Evolutionary conservation across 2,888 invertebrate species (phyloP), one percentile per base, ranked within the genome.

Genomic region (Microctonus aethiopoides): DNA sequence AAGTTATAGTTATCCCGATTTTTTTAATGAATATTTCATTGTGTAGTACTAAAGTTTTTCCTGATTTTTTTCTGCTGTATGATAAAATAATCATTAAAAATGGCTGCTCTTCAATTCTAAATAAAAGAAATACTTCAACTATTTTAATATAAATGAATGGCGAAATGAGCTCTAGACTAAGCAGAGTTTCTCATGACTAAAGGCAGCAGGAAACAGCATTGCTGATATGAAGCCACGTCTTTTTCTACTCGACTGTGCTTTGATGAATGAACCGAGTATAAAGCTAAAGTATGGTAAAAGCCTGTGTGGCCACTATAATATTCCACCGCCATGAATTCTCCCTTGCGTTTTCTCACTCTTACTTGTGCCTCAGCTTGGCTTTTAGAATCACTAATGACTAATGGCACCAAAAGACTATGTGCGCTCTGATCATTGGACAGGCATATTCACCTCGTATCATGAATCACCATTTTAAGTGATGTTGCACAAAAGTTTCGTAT

Each of bases 361-460:
- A n/a, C 46, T 54, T 39, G 36, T 65, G 22, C 24, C 52, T 29
- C 41, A 36, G 71, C 64, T 54, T 51, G 64, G 83, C 83, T 84
- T 85, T 86, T 81, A 81, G 83, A 84, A 84, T 82, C 82, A 77
- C 83, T 86, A 85, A 85, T 84, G 82, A 86, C 84, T 84, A 83
- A 86, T 84, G 81, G 83, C 80, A 81, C 78, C 79, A 76, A 81
- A 81, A 62, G 52, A 61, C 56, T 51, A 61, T 46, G 46, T 54
- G 9, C 24, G 29, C 54, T 41, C 9, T 10, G 24, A 24, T 26
- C n/a, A 13, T 54, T 29, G 7, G 57, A 57, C 5, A 20, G 9
- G 6, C 16, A 51, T 51, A n/a, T 41, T 24, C n/a, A 61, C 34
- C 56, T 56, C 70, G 65, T 51, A 71, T 74, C 68, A 60, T 64